Evolutionary conservation across 1,140 invertebrate species (phyloP), one percentile per base, ranked within the genome.

Genomic region (Drosophila erecta): DNA sequence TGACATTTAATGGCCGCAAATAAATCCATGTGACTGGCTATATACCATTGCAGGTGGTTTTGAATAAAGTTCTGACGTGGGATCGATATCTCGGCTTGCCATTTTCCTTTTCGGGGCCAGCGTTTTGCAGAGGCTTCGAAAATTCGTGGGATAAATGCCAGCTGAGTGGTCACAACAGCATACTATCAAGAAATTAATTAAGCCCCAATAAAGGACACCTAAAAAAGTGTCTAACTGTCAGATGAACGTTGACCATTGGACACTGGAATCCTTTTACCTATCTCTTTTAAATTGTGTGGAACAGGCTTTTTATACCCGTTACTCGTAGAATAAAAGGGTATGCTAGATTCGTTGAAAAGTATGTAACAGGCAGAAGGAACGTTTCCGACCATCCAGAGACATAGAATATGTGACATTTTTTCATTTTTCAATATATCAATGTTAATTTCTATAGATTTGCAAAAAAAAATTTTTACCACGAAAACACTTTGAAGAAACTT

Each of bases 151-250:
- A 4, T 4, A n/a, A 17, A 49, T 38, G 43, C 17, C 69, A 57
- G 55, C 58, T 59, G 46, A 46, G 56, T 47, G 35, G 44, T 44
- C 22, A 49, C 51, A 70, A 51, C 49, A 70, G 47, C 53, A 66
- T 56, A 50, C 72, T 66, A 77, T 80, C 61, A 80, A 57, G 53
- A 67, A 64, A 61, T 41, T 72, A 69, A 69, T 72, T 66, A 73
- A 38, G 22, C 15, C 37, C 20, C 41, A 44, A 37, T 50, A 46
- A 47, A 49, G 43, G 43, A 41, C 46, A 44, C 14, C 47, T 50
- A 62, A 64, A 67, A 76, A 46, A 35, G n/a, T 54, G 33, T 60
- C 58, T 49, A 70, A 46, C 50, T 60, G 50, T 20, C n/a, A 57
- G 69, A 53, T 12, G 62, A 35, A 22, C 37, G 33, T 49, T 59